Percentiles rank a stretch among this genome's conserved stretches.
These are phyloP conservation scores for Exocentrus adspersus DNA, from an alignment of 2,888 invertebrate genomes.

Conservation along the genomic window DNA sequence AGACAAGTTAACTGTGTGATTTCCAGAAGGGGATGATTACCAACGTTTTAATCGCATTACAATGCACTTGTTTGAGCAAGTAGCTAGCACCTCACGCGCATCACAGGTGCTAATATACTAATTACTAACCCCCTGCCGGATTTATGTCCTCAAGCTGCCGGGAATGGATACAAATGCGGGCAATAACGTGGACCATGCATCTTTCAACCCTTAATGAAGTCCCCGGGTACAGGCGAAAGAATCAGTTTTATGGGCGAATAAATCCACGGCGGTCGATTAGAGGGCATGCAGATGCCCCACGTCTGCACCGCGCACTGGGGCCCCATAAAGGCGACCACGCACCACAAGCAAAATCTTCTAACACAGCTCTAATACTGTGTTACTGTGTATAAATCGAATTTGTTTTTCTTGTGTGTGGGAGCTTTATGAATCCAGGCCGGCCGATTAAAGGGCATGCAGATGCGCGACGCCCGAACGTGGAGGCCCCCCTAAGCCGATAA, in stretches of 20 bases:
- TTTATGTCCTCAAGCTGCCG: constrained; percentile 55
- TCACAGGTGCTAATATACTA: constrained; percentile 11
- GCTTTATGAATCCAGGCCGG: constrained; percentile 58
- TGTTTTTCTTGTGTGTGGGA: no score
- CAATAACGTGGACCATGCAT: constrained; percentile 62
- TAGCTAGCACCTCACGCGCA: neutral
- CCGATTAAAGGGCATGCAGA: constrained; percentile 61
- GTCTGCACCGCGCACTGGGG: constrained; percentile 47
- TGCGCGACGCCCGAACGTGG: constrained; percentile 55
- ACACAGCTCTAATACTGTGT: no score
- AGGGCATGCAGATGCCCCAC: constrained; percentile 61
- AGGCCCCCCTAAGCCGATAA: constrained; percentile 55
- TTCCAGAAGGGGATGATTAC: no score
- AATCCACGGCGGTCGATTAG: constrained; percentile 10
- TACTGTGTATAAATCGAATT: no score
- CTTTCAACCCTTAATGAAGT: constrained; percentile 62
- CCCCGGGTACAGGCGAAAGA: constrained; percentile 59
- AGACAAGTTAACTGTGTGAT: no score
- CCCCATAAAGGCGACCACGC: constrained; percentile 30
- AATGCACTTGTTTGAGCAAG: neutral
- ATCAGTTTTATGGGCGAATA: constrained; percentile 59
- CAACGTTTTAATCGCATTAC: no score
- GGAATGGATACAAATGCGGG: constrained; percentile 62
- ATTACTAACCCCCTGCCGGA: constrained; percentile 31
- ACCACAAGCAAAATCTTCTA: no score